Conservation (phyloP, 2,113 vertebrate genomes). For the Platycercus adscitus region DNA sequence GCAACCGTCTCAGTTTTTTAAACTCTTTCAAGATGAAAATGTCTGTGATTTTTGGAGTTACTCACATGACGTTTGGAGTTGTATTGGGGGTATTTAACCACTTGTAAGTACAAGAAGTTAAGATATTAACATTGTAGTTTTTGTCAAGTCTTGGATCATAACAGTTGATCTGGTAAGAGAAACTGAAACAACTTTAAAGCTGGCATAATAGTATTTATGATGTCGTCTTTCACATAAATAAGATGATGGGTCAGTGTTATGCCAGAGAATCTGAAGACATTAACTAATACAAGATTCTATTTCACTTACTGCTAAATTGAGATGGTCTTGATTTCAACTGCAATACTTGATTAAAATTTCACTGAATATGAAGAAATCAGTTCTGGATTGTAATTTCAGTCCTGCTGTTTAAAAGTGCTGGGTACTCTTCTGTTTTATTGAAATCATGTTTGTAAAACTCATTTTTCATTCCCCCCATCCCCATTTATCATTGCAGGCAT, state of each 20-base stretch:
- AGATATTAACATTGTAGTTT: not conserved
- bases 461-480: accelerated
- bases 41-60: conserved; percentile 94
- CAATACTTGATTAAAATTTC: not conserved
- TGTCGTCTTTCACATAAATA: not conserved
- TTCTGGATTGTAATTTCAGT: not conserved
- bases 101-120: conserved; percentile 81
- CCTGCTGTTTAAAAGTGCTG: not conserved
- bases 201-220: not conserved
- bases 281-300: not conserved
- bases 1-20: conserved; percentile 92
- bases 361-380: not conserved
- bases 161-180: not conserved
- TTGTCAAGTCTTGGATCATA: not conserved
- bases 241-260: not conserved
- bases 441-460: not conserved
- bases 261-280: not conserved
- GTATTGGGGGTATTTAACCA: conserved; percentile 91
- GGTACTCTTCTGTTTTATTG: not conserved
- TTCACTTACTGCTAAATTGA: not conserved
- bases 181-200: not conserved
- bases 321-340: not conserved
- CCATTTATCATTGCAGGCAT: conserved; percentile 73
- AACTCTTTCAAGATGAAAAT: conserved; percentile 99
- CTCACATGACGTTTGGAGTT: conserved; percentile 95